These are phyloP conservation scores for Watsonalla cultraria DNA, from an alignment of 2,888 invertebrate genomes.

Conservation along the genomic window DNA sequence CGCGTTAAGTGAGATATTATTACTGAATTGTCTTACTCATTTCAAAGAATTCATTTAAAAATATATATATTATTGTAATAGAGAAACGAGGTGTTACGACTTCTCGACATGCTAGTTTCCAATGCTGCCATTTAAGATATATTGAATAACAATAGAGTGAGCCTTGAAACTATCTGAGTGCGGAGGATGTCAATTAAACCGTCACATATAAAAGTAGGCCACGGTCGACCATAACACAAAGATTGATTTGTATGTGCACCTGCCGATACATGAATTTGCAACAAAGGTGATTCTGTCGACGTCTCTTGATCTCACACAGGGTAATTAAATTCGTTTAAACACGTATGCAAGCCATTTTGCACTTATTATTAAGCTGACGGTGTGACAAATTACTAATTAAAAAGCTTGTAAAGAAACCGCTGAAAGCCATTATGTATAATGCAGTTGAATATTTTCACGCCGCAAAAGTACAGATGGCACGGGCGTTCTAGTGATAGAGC, in stretches of 20 bases:
- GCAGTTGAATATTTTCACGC: neutral
- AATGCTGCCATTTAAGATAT: neutral
- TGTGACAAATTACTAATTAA: too few relatives aligned
- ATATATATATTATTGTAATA: neutral
- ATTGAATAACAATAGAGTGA: neutral
- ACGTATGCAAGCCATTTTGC: too few relatives aligned
- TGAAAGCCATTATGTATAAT: neutral
- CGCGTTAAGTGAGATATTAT: neutral
- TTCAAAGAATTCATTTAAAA: neutral
- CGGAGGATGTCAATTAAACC: neutral
- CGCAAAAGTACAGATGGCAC: neutral
- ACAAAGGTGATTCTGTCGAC: neutral
- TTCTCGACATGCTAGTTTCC: neutral
- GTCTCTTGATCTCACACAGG: too few relatives aligned
- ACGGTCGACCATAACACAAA: neutral
- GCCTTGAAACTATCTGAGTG: neutral
- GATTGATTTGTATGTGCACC: neutral
- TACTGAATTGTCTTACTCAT: neutral
- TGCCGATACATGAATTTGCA: neutral
- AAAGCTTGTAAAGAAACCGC: too few relatives aligned
- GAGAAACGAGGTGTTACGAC: neutral
- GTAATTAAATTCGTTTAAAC: too few relatives aligned
- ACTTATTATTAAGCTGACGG: too few relatives aligned
- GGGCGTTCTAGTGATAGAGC: constrained; percentile 1
- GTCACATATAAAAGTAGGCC: neutral